These are phyloP conservation scores for Trichacis sp. DNA, from an alignment of 2,888 invertebrate species.

Conservation along the genomic window DNA sequence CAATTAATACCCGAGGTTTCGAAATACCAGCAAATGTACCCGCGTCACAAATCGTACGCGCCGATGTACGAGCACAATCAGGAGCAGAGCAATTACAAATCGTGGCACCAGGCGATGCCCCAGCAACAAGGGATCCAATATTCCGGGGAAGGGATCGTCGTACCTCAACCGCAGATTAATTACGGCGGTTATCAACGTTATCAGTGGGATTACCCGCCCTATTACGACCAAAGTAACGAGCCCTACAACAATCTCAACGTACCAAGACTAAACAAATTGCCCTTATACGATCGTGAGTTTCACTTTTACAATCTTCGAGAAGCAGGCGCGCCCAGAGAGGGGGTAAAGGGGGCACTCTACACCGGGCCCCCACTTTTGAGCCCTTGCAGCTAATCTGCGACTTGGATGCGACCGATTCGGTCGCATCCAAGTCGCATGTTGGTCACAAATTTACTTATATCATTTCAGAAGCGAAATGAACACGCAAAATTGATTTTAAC, in stretches of 20 bases:
- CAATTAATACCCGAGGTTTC: too few species aligned
- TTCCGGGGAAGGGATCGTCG: constrained; percentile 48
- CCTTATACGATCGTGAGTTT: constrained; percentile 57
- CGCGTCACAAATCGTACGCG: constrained; percentile 53
- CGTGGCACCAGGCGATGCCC: constrained; percentile 53
- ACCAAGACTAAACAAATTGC: constrained; percentile 48
- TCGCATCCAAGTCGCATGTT: too few species aligned
- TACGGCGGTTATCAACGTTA: constrained; percentile 52
- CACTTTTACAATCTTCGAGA: too few species aligned
- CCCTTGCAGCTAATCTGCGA: too few species aligned
- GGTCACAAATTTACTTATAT: too few species aligned
- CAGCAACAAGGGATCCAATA: constrained; percentile 54
- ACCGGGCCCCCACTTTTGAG: too few species aligned
- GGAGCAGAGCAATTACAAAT: constrained; percentile 47
- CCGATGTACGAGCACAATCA: constrained; percentile 50
- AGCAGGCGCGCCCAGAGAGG: too few species aligned
- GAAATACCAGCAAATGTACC: constrained; percentile 58
- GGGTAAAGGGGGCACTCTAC: too few species aligned
- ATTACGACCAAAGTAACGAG: constrained; percentile 59
- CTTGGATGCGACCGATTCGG: too few species aligned
- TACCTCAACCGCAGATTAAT: constrained; percentile 49
- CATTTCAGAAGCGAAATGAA: constrained; percentile 47
- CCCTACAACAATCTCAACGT: constrained; percentile 47
- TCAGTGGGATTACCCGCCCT: constrained; percentile 59
- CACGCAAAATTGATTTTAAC: too few species aligned